Conservation (phyloP, 1,140 invertebrate genomes). For the Sminthurides bifidus region DNA sequence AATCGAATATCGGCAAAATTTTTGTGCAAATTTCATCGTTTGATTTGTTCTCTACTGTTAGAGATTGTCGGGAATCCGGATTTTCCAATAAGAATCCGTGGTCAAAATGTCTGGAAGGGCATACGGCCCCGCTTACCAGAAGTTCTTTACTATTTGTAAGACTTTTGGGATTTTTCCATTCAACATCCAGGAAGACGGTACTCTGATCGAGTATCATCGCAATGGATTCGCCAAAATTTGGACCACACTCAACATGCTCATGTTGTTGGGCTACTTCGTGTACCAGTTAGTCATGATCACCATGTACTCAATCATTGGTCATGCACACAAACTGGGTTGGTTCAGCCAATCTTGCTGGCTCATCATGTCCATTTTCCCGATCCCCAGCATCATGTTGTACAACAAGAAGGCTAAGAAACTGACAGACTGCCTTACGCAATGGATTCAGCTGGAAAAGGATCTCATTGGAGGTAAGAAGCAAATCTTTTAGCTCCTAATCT, state of each 20-base stretch:
- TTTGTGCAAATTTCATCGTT: no score
- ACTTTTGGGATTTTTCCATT: conserved; percentile 29
- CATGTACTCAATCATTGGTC: conserved; percentile 20
- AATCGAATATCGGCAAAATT: no score
- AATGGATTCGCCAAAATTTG: conserved; percentile 24
- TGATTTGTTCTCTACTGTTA: no score
- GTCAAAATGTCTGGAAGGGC: conserved; percentile 17
- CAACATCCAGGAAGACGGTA: conserved; percentile 30
- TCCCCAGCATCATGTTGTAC: conserved; percentile 29
- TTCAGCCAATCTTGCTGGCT: conserved; percentile 31
- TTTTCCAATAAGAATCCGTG: no score
- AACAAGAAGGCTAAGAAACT: conserved; percentile 28
- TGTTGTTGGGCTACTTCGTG: conserved; percentile 22
- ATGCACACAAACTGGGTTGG: conserved; percentile 29
- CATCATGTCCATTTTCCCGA: conserved; percentile 29
- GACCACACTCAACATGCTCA: conserved; percentile 17
- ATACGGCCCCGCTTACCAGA: conserved; percentile 25
- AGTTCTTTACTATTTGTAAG: conserved; percentile 24
- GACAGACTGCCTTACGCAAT: conserved; percentile 29
- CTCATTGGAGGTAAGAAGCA: conserved; percentile 28
- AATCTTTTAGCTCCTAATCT: no score
- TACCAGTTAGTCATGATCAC: conserved; percentile 32
- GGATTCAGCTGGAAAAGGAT: conserved; percentile 31
- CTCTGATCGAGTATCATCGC: conserved; percentile 28
- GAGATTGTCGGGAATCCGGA: no score